Evolutionary conservation across 2,888 invertebrate species (phyloP).

Genomic region (Tipula helvola): DNA sequence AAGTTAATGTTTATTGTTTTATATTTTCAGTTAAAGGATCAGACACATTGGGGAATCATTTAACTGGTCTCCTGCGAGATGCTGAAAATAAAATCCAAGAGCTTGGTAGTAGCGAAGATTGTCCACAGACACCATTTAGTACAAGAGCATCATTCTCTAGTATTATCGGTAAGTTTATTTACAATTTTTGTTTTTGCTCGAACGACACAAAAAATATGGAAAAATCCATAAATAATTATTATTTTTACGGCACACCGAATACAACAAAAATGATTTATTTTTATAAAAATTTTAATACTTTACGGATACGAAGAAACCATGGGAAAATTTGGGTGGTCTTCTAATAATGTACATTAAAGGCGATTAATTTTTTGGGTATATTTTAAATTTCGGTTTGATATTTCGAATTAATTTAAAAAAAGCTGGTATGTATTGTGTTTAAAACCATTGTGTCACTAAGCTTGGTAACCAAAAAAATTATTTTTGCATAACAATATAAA

Average conservation of each 20-base stretch:
- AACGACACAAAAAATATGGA: neutral
- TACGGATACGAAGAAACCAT: no score
- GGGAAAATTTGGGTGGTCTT: neutral
- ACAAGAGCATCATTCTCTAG: constrained; percentile 44
- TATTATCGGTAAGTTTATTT: constrained; percentile 38
- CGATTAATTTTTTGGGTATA: neutral
- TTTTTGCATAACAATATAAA: neutral
- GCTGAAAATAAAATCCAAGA: constrained; percentile 77
- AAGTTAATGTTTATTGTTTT: no score
- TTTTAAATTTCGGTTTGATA: neutral
- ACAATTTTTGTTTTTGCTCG: neutral
- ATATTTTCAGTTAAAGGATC: constrained; percentile 49
- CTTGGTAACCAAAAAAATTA: neutral
- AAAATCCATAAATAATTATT: neutral
- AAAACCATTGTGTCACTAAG: neutral
- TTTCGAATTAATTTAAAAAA: neutral
- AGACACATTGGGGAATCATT: constrained; percentile 62
- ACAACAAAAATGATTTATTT: neutral
- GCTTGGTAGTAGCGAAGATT: constrained; percentile 44
- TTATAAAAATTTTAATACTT: neutral
- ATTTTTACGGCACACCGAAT: neutral
- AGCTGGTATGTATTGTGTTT: neutral
- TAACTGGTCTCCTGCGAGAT: constrained; percentile 63
- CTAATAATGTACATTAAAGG: neutral
- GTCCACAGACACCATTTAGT: constrained; percentile 33